Conservation (phyloP, 2,113 vertebrate genomes). For the Aepyceros melampus region DNA sequence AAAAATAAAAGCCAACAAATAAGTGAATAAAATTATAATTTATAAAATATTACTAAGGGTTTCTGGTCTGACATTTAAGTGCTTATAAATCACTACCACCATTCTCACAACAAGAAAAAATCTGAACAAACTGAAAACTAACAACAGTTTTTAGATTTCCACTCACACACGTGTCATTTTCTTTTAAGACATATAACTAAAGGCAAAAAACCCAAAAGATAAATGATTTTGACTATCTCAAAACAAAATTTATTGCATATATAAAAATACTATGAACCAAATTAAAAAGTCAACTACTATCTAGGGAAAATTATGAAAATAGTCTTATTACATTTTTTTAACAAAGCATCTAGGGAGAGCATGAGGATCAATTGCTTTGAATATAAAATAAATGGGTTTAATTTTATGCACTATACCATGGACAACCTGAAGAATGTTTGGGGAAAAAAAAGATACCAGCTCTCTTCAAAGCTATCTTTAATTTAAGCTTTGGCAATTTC, state of each 20-base stretch:
- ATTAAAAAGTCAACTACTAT: background rate
- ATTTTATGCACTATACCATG: background rate
- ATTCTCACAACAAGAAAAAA: background rate
- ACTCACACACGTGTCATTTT: background rate
- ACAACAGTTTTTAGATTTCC: background rate
- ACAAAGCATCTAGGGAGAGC: background rate
- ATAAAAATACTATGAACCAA: background rate
- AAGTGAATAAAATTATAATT: background rate
- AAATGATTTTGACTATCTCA: background rate
- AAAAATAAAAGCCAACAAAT: background rate
- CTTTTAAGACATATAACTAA: background rate
- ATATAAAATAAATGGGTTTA: background rate
- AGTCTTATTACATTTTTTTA: background rate
- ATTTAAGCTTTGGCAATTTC: background rate
- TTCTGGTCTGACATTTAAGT: background rate
- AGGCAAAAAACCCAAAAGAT: background rate
- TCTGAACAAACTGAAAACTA: background rate
- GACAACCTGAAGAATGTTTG: background rate
- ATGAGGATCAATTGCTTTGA: background rate
- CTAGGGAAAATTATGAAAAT: background rate
- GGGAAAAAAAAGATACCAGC: background rate
- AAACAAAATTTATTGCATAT: background rate
- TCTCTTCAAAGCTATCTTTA: background rate
- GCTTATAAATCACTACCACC: background rate
- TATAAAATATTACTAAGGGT: background rate